phyloP scores from a whole-genome alignment of 1,140 invertebrate genomes.

The Sinonovacula constricta region DNA sequence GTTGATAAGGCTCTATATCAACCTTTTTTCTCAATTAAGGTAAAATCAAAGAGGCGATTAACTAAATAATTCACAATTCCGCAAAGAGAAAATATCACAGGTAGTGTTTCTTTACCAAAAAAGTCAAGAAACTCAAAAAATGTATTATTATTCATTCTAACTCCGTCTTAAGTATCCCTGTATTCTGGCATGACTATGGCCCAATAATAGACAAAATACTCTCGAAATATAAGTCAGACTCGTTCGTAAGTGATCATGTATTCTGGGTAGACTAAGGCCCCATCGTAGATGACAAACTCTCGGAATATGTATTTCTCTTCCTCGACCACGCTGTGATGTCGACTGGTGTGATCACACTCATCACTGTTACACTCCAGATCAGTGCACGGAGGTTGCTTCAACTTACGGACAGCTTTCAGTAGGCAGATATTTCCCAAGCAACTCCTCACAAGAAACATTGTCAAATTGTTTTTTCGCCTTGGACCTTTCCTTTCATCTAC shows the following conservation, averaged over 20 bases:
- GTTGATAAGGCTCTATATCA: too few relatives aligned
- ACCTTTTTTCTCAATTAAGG: too few relatives aligned
- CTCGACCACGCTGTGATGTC: constrained; percentile 45
- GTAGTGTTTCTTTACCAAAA: too few relatives aligned
- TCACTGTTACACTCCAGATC: constrained; percentile 22
- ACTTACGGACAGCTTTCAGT: constrained; percentile 7
- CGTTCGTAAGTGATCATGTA: constrained; percentile 32
- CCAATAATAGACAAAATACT: too few relatives aligned
- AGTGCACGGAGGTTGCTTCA: constrained; percentile 53
- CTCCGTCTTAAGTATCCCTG: too few relatives aligned
- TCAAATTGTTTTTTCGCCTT: constrained; percentile 30
- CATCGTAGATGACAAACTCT: constrained; percentile 46
- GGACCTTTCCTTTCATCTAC: constrained; percentile 35
- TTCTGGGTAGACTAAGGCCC: constrained; percentile 36
- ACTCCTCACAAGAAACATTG: constrained; percentile 52
- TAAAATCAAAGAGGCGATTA: too few relatives aligned
- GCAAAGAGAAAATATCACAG: too few relatives aligned
- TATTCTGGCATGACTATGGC: too few relatives aligned
- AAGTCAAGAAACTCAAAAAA: too few relatives aligned
- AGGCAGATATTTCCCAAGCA: constrained; percentile 54
- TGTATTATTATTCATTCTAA: too few relatives aligned
- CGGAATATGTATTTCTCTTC: constrained; percentile 44
- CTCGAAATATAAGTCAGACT: too few relatives aligned
- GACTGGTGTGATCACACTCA: constrained; percentile 31
- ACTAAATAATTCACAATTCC: too few relatives aligned